A percentile compares a stretch with the other conserved stretches of the same genome.
phyloP scores from a whole-genome alignment of 2,888 invertebrate species.

The Portevinia maculata region DNA sequence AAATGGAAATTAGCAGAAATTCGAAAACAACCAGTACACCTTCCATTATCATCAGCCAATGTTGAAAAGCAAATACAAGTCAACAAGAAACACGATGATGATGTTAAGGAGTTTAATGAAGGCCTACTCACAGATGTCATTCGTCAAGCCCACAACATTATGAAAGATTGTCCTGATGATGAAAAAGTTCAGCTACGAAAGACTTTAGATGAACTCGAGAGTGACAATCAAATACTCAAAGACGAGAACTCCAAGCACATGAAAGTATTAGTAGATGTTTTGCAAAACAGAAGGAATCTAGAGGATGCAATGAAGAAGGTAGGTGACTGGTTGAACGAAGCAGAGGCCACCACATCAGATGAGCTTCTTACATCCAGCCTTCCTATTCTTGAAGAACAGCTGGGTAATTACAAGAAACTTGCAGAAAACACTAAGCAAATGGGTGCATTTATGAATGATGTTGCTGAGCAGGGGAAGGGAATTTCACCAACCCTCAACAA shows the following conservation, averaged over 20 bases:
- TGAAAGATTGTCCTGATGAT: slow-evolving; percentile 91
- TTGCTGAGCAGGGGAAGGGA: slow-evolving; percentile 91
- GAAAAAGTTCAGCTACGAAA: slow-evolving; percentile 87
- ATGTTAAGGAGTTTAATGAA: slow-evolving; percentile 90
- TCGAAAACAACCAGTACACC: slow-evolving; percentile 88
- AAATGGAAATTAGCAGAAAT: slow-evolving; percentile 90
- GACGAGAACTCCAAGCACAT: slow-evolving; percentile 89
- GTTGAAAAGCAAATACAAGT: slow-evolving; percentile 92
- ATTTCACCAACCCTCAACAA: slow-evolving; percentile 92
- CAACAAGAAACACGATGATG: slow-evolving; percentile 89
- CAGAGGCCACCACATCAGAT: slow-evolving; percentile 92
- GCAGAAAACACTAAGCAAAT: slow-evolving; percentile 89
- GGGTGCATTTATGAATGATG: slow-evolving; percentile 88
- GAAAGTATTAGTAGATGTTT: slow-evolving; percentile 87
- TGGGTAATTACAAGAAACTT: slow-evolving; percentile 92
- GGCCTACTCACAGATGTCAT: slow-evolving; percentile 89
- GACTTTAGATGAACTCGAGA: slow-evolving; percentile 87
- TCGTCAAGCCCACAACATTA: slow-evolving; percentile 89
- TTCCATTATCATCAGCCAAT: slow-evolving; percentile 90
- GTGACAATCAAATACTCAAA: slow-evolving; percentile 89
- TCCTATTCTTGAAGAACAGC: slow-evolving; percentile 93
- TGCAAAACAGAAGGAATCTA: slow-evolving; percentile 91
- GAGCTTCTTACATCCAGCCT: slow-evolving; percentile 91
- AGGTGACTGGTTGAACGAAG: slow-evolving; percentile 94
- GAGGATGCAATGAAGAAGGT: slow-evolving; percentile 92